phyloP scores from a whole-genome alignment of 2,797 vertebrate species.

The Arnoldichthys spilopterus region DNA sequence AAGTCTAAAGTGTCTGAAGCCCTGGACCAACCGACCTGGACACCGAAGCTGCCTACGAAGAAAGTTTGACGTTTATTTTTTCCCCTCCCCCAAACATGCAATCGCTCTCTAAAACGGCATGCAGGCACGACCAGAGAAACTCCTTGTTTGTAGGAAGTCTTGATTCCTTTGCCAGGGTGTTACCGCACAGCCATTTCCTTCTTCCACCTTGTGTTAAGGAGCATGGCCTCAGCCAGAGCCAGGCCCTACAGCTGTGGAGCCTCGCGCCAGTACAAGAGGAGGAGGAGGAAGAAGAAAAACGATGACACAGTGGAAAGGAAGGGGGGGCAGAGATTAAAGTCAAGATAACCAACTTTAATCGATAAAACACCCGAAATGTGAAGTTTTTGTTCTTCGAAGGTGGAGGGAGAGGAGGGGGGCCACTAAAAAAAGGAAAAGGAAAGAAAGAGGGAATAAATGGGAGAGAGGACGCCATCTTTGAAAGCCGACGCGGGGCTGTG shows the following conservation, averaged over 20 bases:
- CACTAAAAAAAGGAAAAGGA: neutral
- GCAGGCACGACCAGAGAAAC: neutral
- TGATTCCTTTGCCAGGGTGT: conserved; percentile 1
- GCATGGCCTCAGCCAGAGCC: neutral
- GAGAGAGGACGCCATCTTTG: conserved; percentile 61
- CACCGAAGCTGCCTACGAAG: too few species aligned
- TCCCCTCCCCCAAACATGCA: too few species aligned
- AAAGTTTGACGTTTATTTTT: too few species aligned
- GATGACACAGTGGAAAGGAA: too few species aligned
- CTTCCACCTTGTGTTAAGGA: neutral
- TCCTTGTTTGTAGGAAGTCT: neutral
- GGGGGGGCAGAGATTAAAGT: neutral
- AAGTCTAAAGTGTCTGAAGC: too few species aligned
- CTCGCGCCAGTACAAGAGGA: neutral
- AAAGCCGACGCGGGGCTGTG: conserved; percentile 44
- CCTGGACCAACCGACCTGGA: too few species aligned
- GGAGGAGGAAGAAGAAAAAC: too few species aligned
- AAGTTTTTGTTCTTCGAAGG: neutral
- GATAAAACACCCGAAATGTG: neutral
- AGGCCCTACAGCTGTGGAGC: neutral
- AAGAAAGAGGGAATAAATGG: conserved; percentile 12
- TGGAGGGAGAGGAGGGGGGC: neutral
- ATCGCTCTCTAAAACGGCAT: too few species aligned
- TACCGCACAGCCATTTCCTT: conserved; percentile 4
- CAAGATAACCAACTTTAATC: neutral